Conservation (phyloP, 2,888 invertebrate species). For the Tanaodytes sp. region DNA sequence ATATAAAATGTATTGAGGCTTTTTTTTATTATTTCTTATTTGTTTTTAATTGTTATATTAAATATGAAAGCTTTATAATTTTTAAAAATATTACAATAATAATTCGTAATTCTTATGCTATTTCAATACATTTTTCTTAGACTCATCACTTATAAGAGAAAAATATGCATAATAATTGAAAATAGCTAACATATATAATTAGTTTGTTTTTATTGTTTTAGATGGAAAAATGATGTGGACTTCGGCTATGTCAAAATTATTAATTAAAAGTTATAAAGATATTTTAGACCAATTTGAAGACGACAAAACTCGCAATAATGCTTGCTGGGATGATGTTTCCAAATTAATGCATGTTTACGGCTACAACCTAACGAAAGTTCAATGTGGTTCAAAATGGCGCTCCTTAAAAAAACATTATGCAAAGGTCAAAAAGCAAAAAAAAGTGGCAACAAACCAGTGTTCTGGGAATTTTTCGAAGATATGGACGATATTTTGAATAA, state of each 20-base stretch:
- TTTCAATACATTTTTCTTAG: no score
- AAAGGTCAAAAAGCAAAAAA: neutral
- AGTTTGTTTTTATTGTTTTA: no score
- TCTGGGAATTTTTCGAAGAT: constrained; percentile 1
- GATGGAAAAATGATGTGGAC: no score
- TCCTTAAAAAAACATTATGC: constrained; percentile 17
- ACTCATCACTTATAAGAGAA: no score
- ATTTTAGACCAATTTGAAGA: constrained; percentile 13
- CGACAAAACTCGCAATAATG: constrained; percentile 4
- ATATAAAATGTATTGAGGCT: no score
- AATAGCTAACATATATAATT: no score
- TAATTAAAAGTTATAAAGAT: constrained; percentile 12
- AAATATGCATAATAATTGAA: no score
- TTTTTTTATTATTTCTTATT: no score
- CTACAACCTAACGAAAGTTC: neutral
- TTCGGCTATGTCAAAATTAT: constrained; percentile 17
- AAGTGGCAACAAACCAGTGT: constrained; percentile 14
- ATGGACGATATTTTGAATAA: constrained; percentile 9
- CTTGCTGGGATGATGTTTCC: constrained; percentile 10
- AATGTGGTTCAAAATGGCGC: constrained; percentile 13
- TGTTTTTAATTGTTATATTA: no score
- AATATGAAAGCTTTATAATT: no score
- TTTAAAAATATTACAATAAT: no score
- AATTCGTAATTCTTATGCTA: no score
- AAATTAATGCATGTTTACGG: constrained; percentile 15